Evolutionary conservation across 2,797 vertebrate species (phyloP).

Genomic region (Cercopithecus hamlyni): DNA sequence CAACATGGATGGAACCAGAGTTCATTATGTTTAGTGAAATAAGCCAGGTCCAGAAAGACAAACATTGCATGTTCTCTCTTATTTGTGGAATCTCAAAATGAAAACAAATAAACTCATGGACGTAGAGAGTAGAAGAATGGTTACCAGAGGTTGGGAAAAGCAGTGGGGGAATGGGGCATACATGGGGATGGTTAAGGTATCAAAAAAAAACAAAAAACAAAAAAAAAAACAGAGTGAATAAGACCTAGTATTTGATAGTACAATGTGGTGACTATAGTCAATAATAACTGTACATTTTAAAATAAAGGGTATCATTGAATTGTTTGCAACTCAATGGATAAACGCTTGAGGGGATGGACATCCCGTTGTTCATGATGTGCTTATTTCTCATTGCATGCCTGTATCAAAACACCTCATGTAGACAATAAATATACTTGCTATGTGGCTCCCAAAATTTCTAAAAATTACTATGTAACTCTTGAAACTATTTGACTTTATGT

Average conservation of each 20-base stretch:
- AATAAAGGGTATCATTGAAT: too few relatives aligned
- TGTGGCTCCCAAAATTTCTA: too few relatives aligned
- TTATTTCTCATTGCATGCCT: too few relatives aligned
- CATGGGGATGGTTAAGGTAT: background rate
- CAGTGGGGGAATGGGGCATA: background rate
- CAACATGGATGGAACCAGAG: background rate
- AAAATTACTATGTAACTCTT: background rate
- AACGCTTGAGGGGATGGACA: too few relatives aligned
- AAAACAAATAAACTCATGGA: background rate
- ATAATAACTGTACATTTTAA: background rate
- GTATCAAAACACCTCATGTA: too few relatives aligned
- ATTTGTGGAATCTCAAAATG: background rate
- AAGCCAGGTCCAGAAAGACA: background rate
- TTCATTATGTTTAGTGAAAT: background rate
- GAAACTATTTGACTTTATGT: background rate
- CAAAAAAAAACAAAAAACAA: too few relatives aligned
- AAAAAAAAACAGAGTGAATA: background rate
- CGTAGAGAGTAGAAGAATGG: background rate
- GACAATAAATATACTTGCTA: too few relatives aligned
- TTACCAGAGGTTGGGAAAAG: background rate
- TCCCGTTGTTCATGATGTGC: too few relatives aligned
- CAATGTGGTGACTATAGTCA: background rate
- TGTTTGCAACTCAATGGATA: too few relatives aligned
- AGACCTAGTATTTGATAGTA: background rate
- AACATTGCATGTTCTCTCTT: background rate